These are phyloP conservation scores for Pseudachorutes palmiensis DNA, from an alignment of 1,140 invertebrate genomes.

Conservation along the genomic window DNA sequence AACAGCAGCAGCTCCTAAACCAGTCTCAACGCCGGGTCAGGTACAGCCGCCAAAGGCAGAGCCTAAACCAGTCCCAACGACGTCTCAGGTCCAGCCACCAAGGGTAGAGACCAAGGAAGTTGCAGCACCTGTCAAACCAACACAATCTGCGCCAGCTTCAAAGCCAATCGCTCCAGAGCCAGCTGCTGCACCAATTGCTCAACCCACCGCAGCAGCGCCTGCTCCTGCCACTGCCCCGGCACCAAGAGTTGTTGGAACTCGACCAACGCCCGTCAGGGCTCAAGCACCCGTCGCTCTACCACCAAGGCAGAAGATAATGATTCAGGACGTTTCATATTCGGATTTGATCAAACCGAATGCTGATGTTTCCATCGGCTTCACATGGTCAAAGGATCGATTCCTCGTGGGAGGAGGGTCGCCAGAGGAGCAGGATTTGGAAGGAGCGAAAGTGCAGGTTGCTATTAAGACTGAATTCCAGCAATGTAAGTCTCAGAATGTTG, in stretches of 20 bases:
- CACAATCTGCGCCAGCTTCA: not conserved
- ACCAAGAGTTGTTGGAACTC: not conserved
- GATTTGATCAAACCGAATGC: not conserved
- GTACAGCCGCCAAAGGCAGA: too few species aligned
- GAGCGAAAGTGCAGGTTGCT: not conserved
- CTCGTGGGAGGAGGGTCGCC: not conserved
- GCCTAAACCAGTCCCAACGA: too few species aligned
- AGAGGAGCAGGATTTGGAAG: not conserved
- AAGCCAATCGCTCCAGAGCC: not conserved
- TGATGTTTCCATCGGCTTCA: not conserved
- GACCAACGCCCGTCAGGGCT: not conserved
- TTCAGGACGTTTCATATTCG: not conserved
- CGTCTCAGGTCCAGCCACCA: too few species aligned
- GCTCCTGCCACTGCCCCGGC: not conserved
- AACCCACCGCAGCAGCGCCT: not conserved
- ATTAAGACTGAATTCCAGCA: not conserved
- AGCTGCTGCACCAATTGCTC: not conserved
- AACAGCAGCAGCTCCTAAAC: too few species aligned
- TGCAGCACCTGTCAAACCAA: too few species aligned
- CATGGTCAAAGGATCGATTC: not conserved
- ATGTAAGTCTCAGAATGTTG: too few species aligned
- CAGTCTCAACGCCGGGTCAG: too few species aligned
- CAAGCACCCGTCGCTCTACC: not conserved
- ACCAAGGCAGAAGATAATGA: not conserved
- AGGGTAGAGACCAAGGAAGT: too few species aligned